Base-by-base conservation (phyloP, 2,797 vertebrate genomes). In the Melanitta fusca region DNA sequence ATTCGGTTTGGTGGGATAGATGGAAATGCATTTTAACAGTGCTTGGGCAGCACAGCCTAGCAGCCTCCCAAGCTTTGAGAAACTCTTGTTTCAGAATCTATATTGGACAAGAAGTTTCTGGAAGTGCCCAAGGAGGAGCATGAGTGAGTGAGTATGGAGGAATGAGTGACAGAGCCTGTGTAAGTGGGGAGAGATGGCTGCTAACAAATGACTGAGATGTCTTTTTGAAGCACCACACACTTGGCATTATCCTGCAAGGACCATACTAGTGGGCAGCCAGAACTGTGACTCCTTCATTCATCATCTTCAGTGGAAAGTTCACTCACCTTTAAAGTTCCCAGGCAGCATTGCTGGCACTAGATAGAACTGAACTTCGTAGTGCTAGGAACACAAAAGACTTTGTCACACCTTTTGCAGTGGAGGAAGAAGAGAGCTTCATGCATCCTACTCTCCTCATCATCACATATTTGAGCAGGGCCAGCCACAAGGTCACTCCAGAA, bases 351-450 rank as follows among this genome's bases (percentile, higher is more conserved):
- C 8, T 20, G 10, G 12, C 32, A 56, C 14, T 30, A 39, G 38
- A 32, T 64, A 43, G 89, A 57, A 8, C 13, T 2, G 1, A 20
- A 38, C 16, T 62, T 57, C 8, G 13, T 17, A 22, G 43, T 2
- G 28, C 49, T 18, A 22, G 45, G 32, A 85, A 60, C 20, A 34
- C 13, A 45, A 32, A 45, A 45, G 39, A n/a, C 8, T 36, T 62
- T 1, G 2, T 56, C 54, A 13, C 0, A 0, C 5, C 32, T 85
- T 77, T 43, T 56, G 60, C 87, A 28, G 41, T 19, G 66, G 32
- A 58, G 38, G 51, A 86, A 21, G 38, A 24, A 72, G 45, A 22
- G 49, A 20, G 13, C 10, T 60, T 51, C 36, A 8, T 19, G 3
- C 6, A 11, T 16, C 36, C 34, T 8, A 3, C 32, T 56, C 38